Evolutionary conservation across 2,113 vertebrate species (phyloP), one percentile per base, ranked within the genome.

Genomic region (Erpornis zantholeuca): DNA sequence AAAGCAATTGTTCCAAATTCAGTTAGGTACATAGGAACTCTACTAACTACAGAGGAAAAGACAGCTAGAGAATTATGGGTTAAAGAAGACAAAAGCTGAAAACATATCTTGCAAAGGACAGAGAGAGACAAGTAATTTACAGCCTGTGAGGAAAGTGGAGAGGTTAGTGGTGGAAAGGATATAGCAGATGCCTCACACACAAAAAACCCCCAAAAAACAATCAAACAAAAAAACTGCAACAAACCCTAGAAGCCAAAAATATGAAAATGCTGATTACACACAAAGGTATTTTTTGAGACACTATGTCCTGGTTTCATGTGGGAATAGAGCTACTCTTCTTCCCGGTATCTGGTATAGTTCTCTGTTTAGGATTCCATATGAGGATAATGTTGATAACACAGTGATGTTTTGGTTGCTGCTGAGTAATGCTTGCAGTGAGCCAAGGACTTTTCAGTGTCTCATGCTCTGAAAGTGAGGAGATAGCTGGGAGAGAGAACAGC

Each of bases 201-300:
- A 35, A 10, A 52, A 45, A 8, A 2, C 0, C 4, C 9, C 8
- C n/a, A n/a, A 6, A 20, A 54, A 47, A 7, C 21, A 56, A 59
- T 14, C 17, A 50, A 45, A 3, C 20, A 59, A 52, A 17, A 44
- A 54, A 5, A 3, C 18, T 0, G 0, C n/a, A 71, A 31, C 6
- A 79, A 80, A 31, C 9, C 6, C 2, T 22, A 33, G 19, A 80
- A 73, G 3, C 22, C 42, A 35, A 50, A 72, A 91, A 40, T 23
- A 9, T 66, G 4, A 79, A 94, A 95, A 63, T 79, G 15, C 29
- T 76, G 10, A n/a, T 40, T 71, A 76, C 38, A 23, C 40, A 33
- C 1, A 6, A 63, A 64, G 10, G 35, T 13, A 25, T 57, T 94
- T 65, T 70, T 45, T 35, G 71, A 35, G 56, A 10, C 33, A 4